These are phyloP conservation scores for Trachelus iudaicus DNA, from an alignment of 2,888 invertebrate species.

Conservation along the genomic window DNA sequence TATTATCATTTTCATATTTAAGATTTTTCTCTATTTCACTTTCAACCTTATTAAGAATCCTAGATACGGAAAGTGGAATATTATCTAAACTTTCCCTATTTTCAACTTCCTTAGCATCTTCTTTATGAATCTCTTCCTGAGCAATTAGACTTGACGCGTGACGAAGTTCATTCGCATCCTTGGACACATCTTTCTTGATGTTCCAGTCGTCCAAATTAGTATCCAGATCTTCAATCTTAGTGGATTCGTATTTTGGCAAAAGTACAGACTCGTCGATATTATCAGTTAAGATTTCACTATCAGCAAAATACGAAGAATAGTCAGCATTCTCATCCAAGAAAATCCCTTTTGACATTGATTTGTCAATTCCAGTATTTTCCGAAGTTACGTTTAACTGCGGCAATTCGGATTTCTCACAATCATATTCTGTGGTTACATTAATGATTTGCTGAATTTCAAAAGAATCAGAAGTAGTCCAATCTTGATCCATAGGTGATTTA, in stretches of 20 bases:
- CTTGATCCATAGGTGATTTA: conserved; percentile 29
- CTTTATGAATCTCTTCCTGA: conserved; percentile 29
- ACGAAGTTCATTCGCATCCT: conserved; percentile 37
- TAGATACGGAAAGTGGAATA: neutral
- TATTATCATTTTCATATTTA: neutral
- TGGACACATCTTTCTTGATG: conserved; percentile 7
- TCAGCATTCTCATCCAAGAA: conserved; percentile 8
- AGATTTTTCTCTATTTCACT: neutral
- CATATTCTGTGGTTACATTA: neutral
- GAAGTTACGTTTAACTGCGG: neutral
- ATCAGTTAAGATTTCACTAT: neutral
- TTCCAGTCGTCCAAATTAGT: conserved; percentile 25
- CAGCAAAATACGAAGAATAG: neutral
- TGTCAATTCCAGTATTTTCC: neutral
- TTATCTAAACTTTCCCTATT: conserved; percentile 12
- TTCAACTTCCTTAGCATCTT: conserved; percentile 13
- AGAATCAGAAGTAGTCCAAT: conserved; percentile 48
- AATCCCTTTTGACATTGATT: neutral
- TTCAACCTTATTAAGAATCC: conserved; percentile 2
- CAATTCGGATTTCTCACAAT: neutral
- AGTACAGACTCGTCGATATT: conserved; percentile 23
- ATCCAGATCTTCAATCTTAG: conserved; percentile 34
- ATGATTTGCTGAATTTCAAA: conserved; percentile 33
- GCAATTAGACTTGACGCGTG: conserved; percentile 44
- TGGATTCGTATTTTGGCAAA: conserved; percentile 50